Evolutionary conservation across 1,140 invertebrate species (phyloP).

Genomic region (Atta colombica): DNA sequence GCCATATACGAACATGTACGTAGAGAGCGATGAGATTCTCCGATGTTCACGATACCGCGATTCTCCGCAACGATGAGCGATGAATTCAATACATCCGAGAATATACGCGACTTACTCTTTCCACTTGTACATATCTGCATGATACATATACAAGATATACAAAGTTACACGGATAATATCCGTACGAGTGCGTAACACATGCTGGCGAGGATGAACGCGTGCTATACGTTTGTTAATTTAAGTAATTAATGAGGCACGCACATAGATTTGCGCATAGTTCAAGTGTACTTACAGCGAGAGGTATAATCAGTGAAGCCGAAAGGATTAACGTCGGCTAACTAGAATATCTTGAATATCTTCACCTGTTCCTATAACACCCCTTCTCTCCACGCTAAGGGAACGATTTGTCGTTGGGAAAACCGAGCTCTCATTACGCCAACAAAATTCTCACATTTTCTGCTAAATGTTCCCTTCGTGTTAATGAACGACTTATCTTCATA

Average conservation of each 20-base stretch:
- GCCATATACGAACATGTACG: neutral
- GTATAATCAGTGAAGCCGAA: neutral
- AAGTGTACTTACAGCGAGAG: slow-evolving; percentile 24
- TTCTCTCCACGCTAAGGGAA: neutral
- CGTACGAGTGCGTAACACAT: slow-evolving; percentile 12
- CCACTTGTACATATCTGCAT: neutral
- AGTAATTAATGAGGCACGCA: slow-evolving; percentile 6
- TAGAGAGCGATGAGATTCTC: neutral
- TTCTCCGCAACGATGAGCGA: slow-evolving; percentile 9
- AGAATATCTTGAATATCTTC: slow-evolving; percentile 48
- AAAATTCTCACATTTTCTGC: slow-evolving; percentile 74
- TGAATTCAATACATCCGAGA: slow-evolving; percentile 27
- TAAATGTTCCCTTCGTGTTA: slow-evolving; percentile 74
- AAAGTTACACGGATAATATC: neutral
- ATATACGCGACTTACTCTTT: slow-evolving; percentile 9
- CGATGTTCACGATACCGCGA: slow-evolving; percentile 11
- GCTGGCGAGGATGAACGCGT: no score
- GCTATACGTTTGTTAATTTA: neutral
- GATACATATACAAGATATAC: no score
- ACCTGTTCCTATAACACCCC: no score
- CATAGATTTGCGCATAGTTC: slow-evolving; percentile 6
- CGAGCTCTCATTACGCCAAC: slow-evolving; percentile 66
- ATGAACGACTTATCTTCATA: slow-evolving; percentile 78
- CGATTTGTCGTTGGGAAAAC: slow-evolving; percentile 34
- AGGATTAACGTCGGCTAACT: neutral